Percentiles rank a stretch among this genome's conserved stretches.
phyloP scores from a whole-genome alignment of 1,140 invertebrate genomes.

The Cotesia chilonis region DNA sequence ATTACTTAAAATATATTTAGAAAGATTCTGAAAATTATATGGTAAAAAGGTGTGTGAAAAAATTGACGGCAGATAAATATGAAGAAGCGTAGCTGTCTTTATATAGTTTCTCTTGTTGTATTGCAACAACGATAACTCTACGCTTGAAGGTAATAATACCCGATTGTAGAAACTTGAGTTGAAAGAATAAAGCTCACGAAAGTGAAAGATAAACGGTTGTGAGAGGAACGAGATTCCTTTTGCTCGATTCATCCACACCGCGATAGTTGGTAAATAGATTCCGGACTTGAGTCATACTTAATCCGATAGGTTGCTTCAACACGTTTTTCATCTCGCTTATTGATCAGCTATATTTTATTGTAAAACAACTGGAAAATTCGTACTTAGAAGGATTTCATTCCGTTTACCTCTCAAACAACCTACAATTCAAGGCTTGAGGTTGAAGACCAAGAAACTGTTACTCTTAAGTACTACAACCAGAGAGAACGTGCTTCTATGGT shows the following conservation, averaged over 20 bases:
- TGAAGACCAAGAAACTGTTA: background rate
- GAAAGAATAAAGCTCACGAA: conserved; percentile 37
- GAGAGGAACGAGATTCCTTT: conserved; percentile 39
- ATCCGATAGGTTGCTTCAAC: background rate
- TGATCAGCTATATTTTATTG: conserved; percentile 1
- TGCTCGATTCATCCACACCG: conserved; percentile 40
- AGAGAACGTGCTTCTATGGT: conserved; percentile 16
- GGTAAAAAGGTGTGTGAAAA: background rate
- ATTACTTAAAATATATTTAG: no score
- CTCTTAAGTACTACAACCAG: background rate
- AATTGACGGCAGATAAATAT: conserved; percentile 28
- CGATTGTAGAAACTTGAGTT: conserved; percentile 29
- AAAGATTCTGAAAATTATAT: no score
- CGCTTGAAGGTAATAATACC: conserved; percentile 38
- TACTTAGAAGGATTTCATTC: conserved; percentile 7
- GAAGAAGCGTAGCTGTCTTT: background rate
- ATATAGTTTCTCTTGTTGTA: conserved; percentile 25
- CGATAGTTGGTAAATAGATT: conserved; percentile 15
- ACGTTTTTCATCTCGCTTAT: conserved; percentile 8
- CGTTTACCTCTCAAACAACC: conserved; percentile 2
- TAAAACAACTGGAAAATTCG: conserved; percentile 17
- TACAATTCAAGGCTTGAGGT: background rate
- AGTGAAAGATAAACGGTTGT: conserved; percentile 44
- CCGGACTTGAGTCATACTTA: conserved; percentile 1
- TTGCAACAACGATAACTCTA: conserved; percentile 36